Evolutionary conservation across 1,140 invertebrate species (phyloP), one percentile per base, ranked within the genome.

Genomic region (Cydia splendana): DNA sequence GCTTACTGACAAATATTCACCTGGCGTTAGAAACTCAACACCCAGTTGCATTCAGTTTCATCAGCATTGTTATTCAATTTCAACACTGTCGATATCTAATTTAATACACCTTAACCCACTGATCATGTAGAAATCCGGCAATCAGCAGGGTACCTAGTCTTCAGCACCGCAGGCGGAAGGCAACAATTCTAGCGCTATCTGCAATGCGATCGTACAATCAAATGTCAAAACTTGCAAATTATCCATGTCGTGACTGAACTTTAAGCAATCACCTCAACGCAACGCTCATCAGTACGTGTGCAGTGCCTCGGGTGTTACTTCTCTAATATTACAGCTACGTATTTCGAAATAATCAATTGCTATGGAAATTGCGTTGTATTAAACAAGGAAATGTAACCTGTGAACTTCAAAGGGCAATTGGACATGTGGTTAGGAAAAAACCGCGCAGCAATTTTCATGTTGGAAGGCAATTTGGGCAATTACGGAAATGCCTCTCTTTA

Each of bases 141-240:
- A 71, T 71, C 67, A 71, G 67, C 67, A 71, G 67, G 30, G 65
- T 69, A 69, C 67, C 30, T 45, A 42, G 67, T 71, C 30, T 34
- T 42, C 30, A n/a, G 34, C 67, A 71, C 67, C 67, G 67, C 67
- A 71, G 67, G 67, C 67, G 67, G 67, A 71, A 71, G 34, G 67
- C 67, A 71, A 42, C 67, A n/a, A 71, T 34, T 34, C 65, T 69
- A 34, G 28, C n/a, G 34, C 30, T 38, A 71, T 71, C 67, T 71
- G 7, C 67, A 71, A 71, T 71, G 34, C 67, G 38, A 71, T 71
- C 75, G 76, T 75, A 67, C 75, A 62, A 45, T 51, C 76, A 87
- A 87, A 89, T 89, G 84, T 81, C 84, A 83, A 88, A 87, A 87
- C 85, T 84, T 78, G 84, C 84, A 82, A 87, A 89, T 88, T 85